phyloP scores from a whole-genome alignment of 2,113 vertebrate species.

The Antidorcas marsupialis region DNA sequence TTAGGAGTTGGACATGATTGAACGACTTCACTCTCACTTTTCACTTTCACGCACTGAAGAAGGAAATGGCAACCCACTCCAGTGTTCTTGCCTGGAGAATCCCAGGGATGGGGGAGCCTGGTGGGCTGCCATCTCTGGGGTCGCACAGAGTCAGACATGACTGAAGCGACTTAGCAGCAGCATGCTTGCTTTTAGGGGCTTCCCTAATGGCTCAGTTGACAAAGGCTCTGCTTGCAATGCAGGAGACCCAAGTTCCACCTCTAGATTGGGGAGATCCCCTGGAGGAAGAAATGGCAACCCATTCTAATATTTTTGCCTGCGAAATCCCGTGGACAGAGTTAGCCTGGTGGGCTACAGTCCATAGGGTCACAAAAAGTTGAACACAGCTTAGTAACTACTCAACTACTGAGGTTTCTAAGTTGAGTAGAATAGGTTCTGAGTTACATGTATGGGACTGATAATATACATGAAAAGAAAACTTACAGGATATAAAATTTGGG shows the following conservation, averaged over 20 bases:
- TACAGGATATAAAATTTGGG: background rate
- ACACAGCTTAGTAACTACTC: background rate
- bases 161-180: no score
- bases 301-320: background rate
- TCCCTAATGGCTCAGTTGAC: background rate
- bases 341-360: background rate
- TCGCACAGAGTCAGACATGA: no score
- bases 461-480: background rate
- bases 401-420: background rate
- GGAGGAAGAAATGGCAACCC: background rate
- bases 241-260: background rate
- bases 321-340: background rate
- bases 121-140: no score
- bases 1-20: no score
- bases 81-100: no score
- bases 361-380: background rate
- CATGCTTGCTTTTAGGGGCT: background rate
- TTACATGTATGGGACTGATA: background rate
- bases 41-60: no score
- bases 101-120: no score
- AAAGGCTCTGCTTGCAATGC: background rate
- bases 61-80: no score
- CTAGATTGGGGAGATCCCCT: background rate
- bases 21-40: no score
- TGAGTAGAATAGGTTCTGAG: background rate